Base-by-base conservation (phyloP, 53 echinoderm and acorn worm genomes). In the Zoroaster sp. region DNA sequence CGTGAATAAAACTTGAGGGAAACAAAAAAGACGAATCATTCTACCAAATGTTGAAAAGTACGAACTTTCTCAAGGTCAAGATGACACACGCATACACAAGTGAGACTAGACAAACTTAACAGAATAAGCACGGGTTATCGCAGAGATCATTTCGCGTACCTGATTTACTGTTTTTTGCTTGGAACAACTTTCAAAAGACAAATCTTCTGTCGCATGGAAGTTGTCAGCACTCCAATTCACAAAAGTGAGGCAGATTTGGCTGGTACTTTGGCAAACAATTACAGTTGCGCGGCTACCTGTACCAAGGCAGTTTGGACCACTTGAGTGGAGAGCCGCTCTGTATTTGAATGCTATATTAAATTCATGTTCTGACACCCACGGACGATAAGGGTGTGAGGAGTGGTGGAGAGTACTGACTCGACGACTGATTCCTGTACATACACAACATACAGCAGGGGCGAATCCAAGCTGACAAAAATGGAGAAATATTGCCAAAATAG, bases 321-420 rank as follows among this genome's bases (percentile, higher is more conserved):
- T 85, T 13, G 71, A 85, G 33, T 41, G 7, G 23, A 71, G 83
- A 49, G 70, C 15, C 32, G 28, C 42, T 25, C 35, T 67, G 78
- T 78, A 55, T 78, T 78, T 78, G 66, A 42, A 82, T 68, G 82
- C 66, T 69, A 85, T 71, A 85, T 71, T 85, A 85, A 85, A 85
- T 71, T 31, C 85, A 71, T 85, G 85, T 85, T 71, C 70, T 85
- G 85, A 85, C 85, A 85, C 71, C 85, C 46, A 20, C 13, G 25
- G 43, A 20, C 21, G 72, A 85, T 85, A 85, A 85, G 28, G 71
- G 71, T 79, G 34, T n/a, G 49, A 77, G 33, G 70, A 71, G 66
- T 81, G 31, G 66, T 65, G 45, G 20, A 12, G 66, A 41, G 15
- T 43, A 14, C 42, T 10, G 28, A 43, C 1, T 21, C 46, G 21